Conservation (phyloP, 2,797 vertebrate species). For the Lophius americanus region DNA sequence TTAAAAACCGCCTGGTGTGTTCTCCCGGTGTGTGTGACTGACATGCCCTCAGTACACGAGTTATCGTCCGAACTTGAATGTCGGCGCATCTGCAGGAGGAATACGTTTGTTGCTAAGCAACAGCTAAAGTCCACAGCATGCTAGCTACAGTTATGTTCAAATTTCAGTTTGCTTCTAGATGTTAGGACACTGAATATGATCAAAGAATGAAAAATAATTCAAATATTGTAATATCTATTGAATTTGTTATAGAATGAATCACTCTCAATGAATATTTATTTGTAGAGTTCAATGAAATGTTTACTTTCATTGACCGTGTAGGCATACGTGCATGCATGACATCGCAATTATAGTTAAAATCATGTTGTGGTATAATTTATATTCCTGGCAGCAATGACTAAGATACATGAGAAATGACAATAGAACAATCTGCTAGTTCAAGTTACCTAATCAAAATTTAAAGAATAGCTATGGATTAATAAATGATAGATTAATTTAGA, state of each 20-base stretch:
- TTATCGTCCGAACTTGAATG: conserved; percentile 67
- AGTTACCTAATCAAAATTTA: no score
- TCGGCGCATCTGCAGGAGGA: conserved; percentile 70
- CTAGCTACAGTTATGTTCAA: conserved; percentile 54
- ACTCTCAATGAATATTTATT: not conserved
- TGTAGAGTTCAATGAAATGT: not conserved
- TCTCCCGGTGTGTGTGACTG: conserved; percentile 43
- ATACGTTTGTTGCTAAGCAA: conserved; percentile 76
- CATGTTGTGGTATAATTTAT: not conserved
- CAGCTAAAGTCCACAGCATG: conserved; percentile 64
- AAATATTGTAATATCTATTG: not conserved
- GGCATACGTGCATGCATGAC: not conserved
- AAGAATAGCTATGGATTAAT: no score
- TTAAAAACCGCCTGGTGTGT: conserved; percentile 42
- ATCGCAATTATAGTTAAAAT: not conserved
- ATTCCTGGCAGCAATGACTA: no score
- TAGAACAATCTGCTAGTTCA: no score
- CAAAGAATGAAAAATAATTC: not conserved
- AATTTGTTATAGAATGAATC: not conserved
- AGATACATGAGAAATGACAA: no score
- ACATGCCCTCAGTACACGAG: conserved; percentile 62
- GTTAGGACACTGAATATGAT: not conserved
- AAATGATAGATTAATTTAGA: no score
- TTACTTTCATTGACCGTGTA: not conserved
- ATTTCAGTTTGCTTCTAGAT: conserved; percentile 35